Evolutionary conservation across 2,888 invertebrate species (phyloP), one percentile per base, ranked within the genome.

Genomic region (Orthosia gothica): DNA sequence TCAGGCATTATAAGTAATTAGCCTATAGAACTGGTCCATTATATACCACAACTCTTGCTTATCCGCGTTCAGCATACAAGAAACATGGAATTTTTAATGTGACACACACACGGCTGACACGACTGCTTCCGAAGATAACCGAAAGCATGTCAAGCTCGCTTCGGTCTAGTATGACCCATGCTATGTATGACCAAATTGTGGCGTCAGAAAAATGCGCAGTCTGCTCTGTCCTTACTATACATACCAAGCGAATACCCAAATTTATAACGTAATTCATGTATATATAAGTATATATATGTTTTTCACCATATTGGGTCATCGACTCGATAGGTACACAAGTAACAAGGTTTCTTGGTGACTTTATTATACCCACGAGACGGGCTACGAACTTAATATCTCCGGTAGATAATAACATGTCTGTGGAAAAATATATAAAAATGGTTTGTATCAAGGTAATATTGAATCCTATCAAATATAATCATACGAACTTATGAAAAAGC

Each of bases 331-430:
- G 20, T 63, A 4, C 5, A 23, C 49, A 26, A 58, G 50, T 72
- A 57, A 71, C 59, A 59, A 70, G 45, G n/a, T 63, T 70, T 40
- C 49, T 52, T 66, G 23, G n/a, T 5, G 58, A 63, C 58, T 78
- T 59, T 72, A 82, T 80, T 61, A 63, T 59, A 1, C 71, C 26
- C 52, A 12, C 2, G 64, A 72, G 79, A 65, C 58, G 20, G 23
- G 52, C 67, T 64, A 59, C 50, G 3, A 67, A 82, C 79, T 67
- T 79, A 82, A 80, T 80, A 82, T 82, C 47, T 64, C 63, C 26
- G 54, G 58, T 78, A 32, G 32, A 32, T 32, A 82, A 71, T 67
- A 78, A 78, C 54, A 67, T 59, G 47, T 71, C 66, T 67, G 26
- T 23, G 5, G 45, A 75, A 75, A 81, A 75, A 61, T 50, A 57